Evolutionary conservation across 2,888 invertebrate genomes (phyloP).

Genomic region (Philopedon plagiatum): DNA sequence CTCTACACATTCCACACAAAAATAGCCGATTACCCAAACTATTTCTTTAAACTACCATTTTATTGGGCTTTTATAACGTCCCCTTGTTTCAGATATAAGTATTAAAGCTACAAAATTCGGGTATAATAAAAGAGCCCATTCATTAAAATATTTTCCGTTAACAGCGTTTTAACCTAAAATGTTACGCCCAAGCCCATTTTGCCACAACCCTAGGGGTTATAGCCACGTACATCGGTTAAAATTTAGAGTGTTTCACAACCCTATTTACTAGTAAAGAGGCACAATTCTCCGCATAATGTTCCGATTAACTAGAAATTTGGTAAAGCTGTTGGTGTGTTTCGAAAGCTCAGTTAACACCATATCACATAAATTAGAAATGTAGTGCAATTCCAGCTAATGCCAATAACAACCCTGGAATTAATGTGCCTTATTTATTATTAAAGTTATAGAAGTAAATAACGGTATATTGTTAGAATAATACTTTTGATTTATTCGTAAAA

Average conservation of each 20-base stretch:
- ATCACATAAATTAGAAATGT: slow-evolving; percentile 41
- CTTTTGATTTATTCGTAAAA: background rate
- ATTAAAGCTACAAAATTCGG: too few relatives aligned
- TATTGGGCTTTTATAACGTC: too few relatives aligned
- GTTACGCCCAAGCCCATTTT: background rate
- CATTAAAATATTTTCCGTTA: background rate
- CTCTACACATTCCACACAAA: too few relatives aligned
- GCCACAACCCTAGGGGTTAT: slow-evolving; percentile 1
- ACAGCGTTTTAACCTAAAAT: background rate
- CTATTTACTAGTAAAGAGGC: slow-evolving; percentile 8
- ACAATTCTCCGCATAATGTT: slow-evolving; percentile 24
- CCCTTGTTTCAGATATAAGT: too few relatives aligned
- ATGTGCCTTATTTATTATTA: slow-evolving; percentile 40
- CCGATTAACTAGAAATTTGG: slow-evolving; percentile 33
- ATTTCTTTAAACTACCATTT: too few relatives aligned
- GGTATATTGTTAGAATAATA: background rate
- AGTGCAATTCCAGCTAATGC: slow-evolving; percentile 35
- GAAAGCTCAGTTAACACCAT: slow-evolving; percentile 43
- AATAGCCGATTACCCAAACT: too few relatives aligned
- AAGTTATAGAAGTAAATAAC: slow-evolving; percentile 16
- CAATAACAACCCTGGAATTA: slow-evolving; percentile 38
- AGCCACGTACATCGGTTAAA: slow-evolving; percentile 18
- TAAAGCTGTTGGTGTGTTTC: slow-evolving; percentile 33
- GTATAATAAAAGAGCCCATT: too few relatives aligned
- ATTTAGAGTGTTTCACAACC: slow-evolving; percentile 13